Conservation (phyloP, 2,888 invertebrate species). For the Tupiocoris notatus region DNA sequence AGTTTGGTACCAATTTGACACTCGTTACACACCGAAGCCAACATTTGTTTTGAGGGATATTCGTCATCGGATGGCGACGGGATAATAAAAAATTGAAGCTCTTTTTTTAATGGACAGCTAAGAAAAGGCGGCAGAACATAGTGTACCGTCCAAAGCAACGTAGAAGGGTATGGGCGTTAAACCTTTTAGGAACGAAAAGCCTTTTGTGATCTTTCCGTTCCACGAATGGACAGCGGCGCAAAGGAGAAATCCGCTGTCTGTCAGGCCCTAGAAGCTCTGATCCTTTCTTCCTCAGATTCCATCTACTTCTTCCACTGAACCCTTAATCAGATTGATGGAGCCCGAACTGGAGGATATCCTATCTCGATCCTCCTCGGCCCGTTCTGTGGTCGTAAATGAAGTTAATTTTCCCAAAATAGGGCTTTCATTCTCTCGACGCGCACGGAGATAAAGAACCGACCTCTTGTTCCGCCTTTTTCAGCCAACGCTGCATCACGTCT, state of each 20-base stretch:
- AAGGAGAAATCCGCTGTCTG: not conserved
- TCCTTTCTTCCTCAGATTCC: not conserved
- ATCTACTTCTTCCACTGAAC: not conserved
- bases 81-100: too few species aligned
- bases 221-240: not conserved
- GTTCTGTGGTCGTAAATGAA: conserved; percentile 7
- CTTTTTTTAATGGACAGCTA: too few species aligned
- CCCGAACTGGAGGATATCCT: conserved; percentile 3
- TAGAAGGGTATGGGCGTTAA: not conserved
- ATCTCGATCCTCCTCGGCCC: too few species aligned
- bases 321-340: conserved; percentile 30
- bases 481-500: too few species aligned
- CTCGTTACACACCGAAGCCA: too few species aligned
- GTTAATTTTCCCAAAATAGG: conserved; percentile 31
- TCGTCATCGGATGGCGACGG: too few species aligned
- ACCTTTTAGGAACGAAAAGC: not conserved
- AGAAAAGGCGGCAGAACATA: too few species aligned
- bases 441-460: not conserved
- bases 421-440: not conserved
- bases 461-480: not conserved
- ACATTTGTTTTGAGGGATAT: too few species aligned
- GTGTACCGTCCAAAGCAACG: too few species aligned
- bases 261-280: not conserved
- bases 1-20: too few species aligned
- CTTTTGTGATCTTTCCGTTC: not conserved